Base-by-base conservation (phyloP, 2,797 vertebrate species). In the Leucoraja ocellata region DNA sequence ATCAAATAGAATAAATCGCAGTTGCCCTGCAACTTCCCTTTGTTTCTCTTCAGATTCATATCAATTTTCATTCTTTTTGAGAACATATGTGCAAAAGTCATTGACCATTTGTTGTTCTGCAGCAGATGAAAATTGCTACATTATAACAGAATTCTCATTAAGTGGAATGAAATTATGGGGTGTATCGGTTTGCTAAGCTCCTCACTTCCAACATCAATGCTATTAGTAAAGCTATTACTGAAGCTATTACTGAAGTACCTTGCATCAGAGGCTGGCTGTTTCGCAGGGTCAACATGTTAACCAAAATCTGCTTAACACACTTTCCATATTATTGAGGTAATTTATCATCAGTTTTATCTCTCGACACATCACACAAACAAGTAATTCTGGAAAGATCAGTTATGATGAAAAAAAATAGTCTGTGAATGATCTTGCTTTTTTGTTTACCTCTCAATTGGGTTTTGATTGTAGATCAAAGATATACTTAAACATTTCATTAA, bases 1-100 rank as follows among this genome's bases (percentile, higher is more conserved):
- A 76, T 92, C 71, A 92, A 92, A 46, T 1, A 3, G 65, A 39
- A 92, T 92, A 76, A 88, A 88, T 92, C 68, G 76, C n/a, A 46
- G 10, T 76, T 92, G 23, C 1, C 46, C 68, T 92, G 5, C 71
- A 54, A 39, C 54, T 92, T 58, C 23, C 46, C 32, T 92, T 92
- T 92, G 90, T 58, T 92, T 74, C 71, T 28, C 23, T 36, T 54
- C 16, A 76, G 71, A 74, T n/a, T 23, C 14, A n/a, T 76, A 92
- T 92, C 90, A 76, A 58, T 92, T 76, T 54, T n/a, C 39, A 32
- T 5, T 5, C 23, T 54, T 91, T 58, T 46, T 2, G 23, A 65
- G 28, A 88, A 32, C 71, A 74, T 88, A 63, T 36, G 84, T 88
- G 84, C 58, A 91, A 54, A 54, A 54, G 68, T 21, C 90, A 91